Conservation (phyloP, 2,888 invertebrate species). For the Oscheius sp. region DNA sequence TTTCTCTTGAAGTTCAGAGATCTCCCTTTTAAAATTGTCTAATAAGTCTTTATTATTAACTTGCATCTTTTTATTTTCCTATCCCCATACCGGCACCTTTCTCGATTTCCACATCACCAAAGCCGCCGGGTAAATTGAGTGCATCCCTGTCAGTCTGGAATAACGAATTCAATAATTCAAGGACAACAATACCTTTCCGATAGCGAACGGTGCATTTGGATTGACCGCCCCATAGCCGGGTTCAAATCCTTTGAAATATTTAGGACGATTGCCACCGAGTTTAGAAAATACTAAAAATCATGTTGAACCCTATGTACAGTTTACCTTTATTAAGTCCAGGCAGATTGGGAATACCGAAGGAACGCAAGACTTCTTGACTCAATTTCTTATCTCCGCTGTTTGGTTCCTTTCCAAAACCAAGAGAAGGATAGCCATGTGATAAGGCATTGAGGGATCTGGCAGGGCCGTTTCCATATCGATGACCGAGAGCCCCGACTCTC, state of each 20-base stretch:
- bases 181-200: constrained; percentile 50
- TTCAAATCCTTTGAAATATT: constrained; percentile 50
- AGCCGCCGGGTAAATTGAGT: constrained; percentile 56
- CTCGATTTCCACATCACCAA: constrained; percentile 59
- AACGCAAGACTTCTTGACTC: constrained; percentile 34
- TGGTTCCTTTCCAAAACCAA: constrained; percentile 27
- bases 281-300: constrained; percentile 39
- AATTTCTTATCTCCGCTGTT: constrained; percentile 31
- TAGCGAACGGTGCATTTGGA: constrained; percentile 57
- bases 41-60: not conserved
- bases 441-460: constrained; percentile 56
- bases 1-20: constrained; percentile 6
- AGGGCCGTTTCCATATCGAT: constrained; percentile 57
- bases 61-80: constrained; percentile 43
- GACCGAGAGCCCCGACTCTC: constrained; percentile 58
- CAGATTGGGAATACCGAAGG: constrained; percentile 47
- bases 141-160: constrained; percentile 56
- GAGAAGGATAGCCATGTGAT: constrained; percentile 43
- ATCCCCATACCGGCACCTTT: constrained; percentile 63
- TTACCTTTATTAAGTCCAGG: constrained; percentile 35
- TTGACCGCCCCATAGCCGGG: constrained; percentile 64
- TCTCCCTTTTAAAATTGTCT: constrained; percentile 10
- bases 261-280: constrained; percentile 43
- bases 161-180: too few species aligned
- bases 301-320: constrained; percentile 7